Evolutionary conservation across 37 sponge, comb jelly and placozoan genomes (phyloP).

Genomic region (Hormiphora californensis): DNA sequence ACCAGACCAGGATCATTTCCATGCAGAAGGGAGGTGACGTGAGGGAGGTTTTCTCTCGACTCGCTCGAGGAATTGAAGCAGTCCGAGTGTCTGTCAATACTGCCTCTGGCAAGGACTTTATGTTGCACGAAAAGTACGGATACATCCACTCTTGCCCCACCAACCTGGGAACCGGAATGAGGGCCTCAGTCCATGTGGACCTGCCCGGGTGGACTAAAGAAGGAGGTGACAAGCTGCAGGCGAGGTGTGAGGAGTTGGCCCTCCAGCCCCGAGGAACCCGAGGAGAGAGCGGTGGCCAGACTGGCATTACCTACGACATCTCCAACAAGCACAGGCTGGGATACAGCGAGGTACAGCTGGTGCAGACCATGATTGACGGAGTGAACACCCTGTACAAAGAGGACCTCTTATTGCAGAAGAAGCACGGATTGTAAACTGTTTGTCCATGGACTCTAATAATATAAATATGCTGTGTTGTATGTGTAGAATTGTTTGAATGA

Average conservation of each 20-base stretch:
- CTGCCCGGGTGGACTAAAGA: conserved; percentile 47
- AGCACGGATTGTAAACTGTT: too few relatives aligned
- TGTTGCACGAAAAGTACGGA: conserved; percentile 14
- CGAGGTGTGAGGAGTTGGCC: conserved; percentile 61
- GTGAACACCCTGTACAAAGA: conserved; percentile 71
- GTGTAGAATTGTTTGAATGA: too few relatives aligned
- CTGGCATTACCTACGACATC: conserved; percentile 70
- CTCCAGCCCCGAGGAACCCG: conserved; percentile 77
- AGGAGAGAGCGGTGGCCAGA: conserved; percentile 63
- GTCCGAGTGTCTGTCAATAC: conserved; percentile 56
- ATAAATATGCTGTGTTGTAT: too few relatives aligned
- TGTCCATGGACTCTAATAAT: too few relatives aligned
- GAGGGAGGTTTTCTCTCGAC: conserved; percentile 57
- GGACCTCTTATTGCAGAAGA: conserved; percentile 26
- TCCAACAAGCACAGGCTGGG: conserved; percentile 77
- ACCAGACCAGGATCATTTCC: conserved; percentile 60
- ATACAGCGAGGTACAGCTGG: conserved; percentile 73
- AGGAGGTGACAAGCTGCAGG: conserved; percentile 57
- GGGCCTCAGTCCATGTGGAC: conserved; percentile 50
- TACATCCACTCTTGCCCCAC: conserved; percentile 53
- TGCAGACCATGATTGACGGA: conserved; percentile 79
- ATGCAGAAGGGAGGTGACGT: conserved; percentile 64
- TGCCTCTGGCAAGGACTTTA: conserved; percentile 50
- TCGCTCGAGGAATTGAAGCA: conserved; percentile 57
- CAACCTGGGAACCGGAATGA: conserved; percentile 51